Evolutionary conservation across 2,888 invertebrate genomes (phyloP), one percentile per base, ranked within the genome.

Genomic region (Philaethria dido): DNA sequence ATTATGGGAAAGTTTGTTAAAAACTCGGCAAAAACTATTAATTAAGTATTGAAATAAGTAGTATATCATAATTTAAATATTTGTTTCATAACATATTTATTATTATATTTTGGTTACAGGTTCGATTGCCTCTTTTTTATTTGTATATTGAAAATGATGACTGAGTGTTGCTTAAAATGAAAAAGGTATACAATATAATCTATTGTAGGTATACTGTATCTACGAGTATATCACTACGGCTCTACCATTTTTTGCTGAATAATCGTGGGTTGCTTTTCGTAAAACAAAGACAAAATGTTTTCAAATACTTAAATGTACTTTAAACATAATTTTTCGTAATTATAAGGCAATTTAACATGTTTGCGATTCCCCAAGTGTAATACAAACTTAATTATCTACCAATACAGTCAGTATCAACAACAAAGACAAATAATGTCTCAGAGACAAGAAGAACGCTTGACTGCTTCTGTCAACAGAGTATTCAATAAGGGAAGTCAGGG

Each of bases 401-500:
- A 57, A 57, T 57, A 57, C 42, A n/a, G 25, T n/a, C 42, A 22
- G 57, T 42, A 16, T 52, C 16, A 29, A 57, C 57, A 57, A 25
- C 25, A 11, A 39, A 42, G 57, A 25, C 64, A 64, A 64, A 64
- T 39, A 45, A 45, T 20, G 33, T 45, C 54, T 42, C 20, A 57
- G 29, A 39, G 54, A 64, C 67, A 66, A 69, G 64, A 50, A 57
- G 68, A 57, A 47, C 69, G 71, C 70, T 73, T 59, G 69, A 69
- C 68, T 69, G 74, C 67, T 69, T 69, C 61, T 66, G 73, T 72
- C 72, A 77, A 78, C 88, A 90, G 76, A 84, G 85, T 77, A 80
- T 86, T 86, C 83, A 91, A 92, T 92, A 91, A 89, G 25, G 42
- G 57, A 57, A 79, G 83, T 81, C 83, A 79, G 81, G 77, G 81